Conservation (phyloP, 2,888 invertebrate genomes). For the Diachrysia chrysitis region DNA sequence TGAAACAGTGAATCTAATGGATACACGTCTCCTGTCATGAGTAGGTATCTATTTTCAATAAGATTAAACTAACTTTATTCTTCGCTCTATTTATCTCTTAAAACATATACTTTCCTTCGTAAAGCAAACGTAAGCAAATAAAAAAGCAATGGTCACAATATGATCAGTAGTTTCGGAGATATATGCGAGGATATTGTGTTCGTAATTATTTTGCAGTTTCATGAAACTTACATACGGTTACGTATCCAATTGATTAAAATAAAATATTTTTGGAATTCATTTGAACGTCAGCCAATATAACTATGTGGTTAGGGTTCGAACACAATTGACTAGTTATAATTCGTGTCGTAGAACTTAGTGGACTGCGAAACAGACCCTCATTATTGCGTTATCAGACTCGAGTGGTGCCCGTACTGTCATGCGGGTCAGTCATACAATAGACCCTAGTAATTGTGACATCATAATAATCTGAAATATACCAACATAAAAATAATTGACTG, state of each 20-base stretch:
- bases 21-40: conserved; percentile 13
- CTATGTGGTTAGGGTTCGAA: conserved; percentile 28
- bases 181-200: too few relatives aligned
- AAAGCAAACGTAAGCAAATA: too few relatives aligned
- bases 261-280: conserved; percentile 49
- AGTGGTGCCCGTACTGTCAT: conserved; percentile 38
- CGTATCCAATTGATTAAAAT: background rate
- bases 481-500: conserved; percentile 1
- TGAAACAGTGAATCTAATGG: conserved; percentile 39
- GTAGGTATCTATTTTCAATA: background rate
- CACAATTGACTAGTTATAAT: conserved; percentile 55
- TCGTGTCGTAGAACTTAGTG: conserved; percentile 57
- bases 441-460: conserved; percentile 25
- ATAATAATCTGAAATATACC: conserved; percentile 32
- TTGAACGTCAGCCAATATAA: conserved; percentile 31
- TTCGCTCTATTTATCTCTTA: too few relatives aligned
- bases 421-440: conserved; percentile 58
- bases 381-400: conserved; percentile 64
- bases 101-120: too few relatives aligned
- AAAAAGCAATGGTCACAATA: too few relatives aligned
- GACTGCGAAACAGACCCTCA: conserved; percentile 58
- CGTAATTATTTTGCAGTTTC: too few relatives aligned
- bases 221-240: too few relatives aligned
- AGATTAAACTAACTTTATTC: background rate
- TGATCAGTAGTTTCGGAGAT: too few relatives aligned